Base-by-base conservation (phyloP, 1,140 invertebrate species). In the Phocides pigmalion region DNA sequence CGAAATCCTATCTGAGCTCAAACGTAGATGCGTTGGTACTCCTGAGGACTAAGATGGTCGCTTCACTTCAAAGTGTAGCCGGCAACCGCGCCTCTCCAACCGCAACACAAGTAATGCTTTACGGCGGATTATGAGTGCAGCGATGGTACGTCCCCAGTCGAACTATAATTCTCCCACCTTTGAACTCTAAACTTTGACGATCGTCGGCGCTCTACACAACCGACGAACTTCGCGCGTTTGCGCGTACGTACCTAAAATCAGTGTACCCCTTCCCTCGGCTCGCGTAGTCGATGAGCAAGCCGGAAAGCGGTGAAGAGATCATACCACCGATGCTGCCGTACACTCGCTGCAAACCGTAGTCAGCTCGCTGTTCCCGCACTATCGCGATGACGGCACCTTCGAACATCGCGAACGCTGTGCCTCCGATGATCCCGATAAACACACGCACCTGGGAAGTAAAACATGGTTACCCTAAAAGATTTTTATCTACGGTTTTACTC, bases 361-460 rank as follows among this genome's bases (percentile, higher is more conserved):
- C 96, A 1, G 95, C 96, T 53, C 94, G 94, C 72, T 96, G 95
- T 73, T 96, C 95, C 42, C 95, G 92, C 17, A 97, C 88, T 72
- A 97, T 95, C 1, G 95, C 95, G 37, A 97, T 95, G 1, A 96
- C 95, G 11, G 96, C 96, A 6, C 96, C 96, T 89, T 97, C 96
- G 75, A 97, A 96, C 94, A 97, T 96, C 3, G 95, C 95, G 73
- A 95, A 96, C 0, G 95, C 94, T 3, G 95, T 96, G 0, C 95
- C 95, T 56, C 95, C 93, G 47, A 95, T 94, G 28, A 95, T 94
- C 15, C 95, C 94, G 42, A 96, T 94, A 64, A 96, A 94, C 2
- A 96, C 94, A 51, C 96, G 92, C 2, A 96, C 89, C 91, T 92
- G 66, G 2, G 71, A 70, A 47, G 3, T 14, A 44, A 6, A 16